Conservation (phyloP, 2,113 vertebrate genomes). For the Zapus hudsonius region DNA sequence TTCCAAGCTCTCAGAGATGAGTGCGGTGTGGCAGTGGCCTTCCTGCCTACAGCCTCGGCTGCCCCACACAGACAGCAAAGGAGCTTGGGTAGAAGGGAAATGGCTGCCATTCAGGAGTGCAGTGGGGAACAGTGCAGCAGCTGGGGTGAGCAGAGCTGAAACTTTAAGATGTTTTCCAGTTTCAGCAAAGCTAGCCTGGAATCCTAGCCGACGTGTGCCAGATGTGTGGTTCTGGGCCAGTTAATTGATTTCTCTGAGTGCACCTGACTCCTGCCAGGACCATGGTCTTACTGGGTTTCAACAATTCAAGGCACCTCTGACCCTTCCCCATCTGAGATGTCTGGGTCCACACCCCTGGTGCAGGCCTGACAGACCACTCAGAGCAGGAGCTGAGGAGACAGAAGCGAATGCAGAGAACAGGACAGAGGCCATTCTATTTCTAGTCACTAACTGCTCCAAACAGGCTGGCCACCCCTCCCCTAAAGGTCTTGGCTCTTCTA, state of each 20-base stretch:
- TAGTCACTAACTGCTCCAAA: no score
- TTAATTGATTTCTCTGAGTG: neutral
- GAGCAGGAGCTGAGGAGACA: neutral
- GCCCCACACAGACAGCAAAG: neutral
- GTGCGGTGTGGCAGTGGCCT: accelerated
- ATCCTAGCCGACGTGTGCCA: no score
- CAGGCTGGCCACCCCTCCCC: no score
- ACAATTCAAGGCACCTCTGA: neutral
- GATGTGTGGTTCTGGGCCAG: neutral
- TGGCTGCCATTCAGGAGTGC: neutral
- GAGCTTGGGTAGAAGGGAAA: neutral
- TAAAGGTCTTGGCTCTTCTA: no score
- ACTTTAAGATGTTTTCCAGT: no score
- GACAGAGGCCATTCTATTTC: no score
- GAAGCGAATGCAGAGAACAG: neutral
- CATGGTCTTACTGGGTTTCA: neutral
- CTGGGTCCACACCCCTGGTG: neutral
- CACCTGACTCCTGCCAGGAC: neutral
- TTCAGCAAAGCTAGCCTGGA: no score
- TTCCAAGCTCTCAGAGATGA: no score
- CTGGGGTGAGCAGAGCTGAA: neutral
- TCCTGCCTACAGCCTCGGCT: neutral
- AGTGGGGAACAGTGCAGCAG: neutral
- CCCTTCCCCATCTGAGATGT: no score
- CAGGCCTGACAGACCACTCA: neutral